A percentile compares a stretch with the other conserved stretches of the same genome.
phyloP scores from a whole-genome alignment of 2,113 vertebrate genomes.

The Brachypodius melanocephalos region DNA sequence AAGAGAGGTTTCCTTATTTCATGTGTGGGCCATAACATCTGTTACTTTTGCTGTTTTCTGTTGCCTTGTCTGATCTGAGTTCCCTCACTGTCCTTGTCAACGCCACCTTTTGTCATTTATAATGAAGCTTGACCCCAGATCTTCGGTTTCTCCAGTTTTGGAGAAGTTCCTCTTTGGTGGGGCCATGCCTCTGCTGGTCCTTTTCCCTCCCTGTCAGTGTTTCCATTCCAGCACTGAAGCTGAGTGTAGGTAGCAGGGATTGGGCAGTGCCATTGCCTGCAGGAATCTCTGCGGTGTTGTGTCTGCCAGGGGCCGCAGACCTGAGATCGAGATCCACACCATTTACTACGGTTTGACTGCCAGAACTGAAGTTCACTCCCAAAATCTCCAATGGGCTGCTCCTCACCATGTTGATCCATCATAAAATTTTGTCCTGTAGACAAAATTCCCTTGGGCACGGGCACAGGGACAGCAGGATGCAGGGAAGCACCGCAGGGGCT shows the following conservation, averaged over 20 bases:
- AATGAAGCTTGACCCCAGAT: background rate
- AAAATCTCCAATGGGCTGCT: no score
- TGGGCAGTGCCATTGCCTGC: background rate
- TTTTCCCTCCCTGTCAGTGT: background rate
- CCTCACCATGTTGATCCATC: no score
- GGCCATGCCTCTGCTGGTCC: background rate
- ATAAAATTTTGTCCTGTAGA: background rate
- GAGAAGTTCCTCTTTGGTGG: background rate
- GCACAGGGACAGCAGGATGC: background rate
- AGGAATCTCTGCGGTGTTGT: background rate
- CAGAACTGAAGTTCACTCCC: no score
- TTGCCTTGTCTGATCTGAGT: background rate
- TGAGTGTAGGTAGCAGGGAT: rapidly evolving
- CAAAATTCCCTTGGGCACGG: background rate
- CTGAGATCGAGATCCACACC: no score
- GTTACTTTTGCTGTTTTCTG: background rate
- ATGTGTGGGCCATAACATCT: background rate
- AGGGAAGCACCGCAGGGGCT: rapidly evolving
- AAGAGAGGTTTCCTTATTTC: background rate
- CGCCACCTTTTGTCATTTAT: background rate
- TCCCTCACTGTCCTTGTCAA: background rate
- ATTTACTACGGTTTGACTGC: no score
- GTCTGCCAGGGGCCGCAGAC: background rate
- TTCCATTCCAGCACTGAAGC: background rate
- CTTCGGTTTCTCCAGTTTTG: background rate